Conservation (phyloP, 2,113 vertebrate species). For the Sturnus vulgaris region DNA sequence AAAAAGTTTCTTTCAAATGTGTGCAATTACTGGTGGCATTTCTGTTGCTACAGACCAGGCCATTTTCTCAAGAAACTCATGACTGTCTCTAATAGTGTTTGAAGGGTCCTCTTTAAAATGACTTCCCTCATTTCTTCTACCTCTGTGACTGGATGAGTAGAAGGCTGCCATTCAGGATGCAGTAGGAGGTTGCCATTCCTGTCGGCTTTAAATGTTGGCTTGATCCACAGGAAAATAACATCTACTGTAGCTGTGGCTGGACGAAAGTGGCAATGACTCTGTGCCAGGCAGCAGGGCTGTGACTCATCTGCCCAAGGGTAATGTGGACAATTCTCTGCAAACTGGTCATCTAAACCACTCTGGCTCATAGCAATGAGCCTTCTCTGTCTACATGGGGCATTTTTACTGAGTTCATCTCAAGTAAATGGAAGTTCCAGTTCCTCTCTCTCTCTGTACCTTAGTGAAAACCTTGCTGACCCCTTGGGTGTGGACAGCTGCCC, state of each 20-base stretch:
- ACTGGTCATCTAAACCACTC: neutral
- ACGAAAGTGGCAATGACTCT: neutral
- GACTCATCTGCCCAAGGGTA: neutral
- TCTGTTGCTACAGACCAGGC: neutral
- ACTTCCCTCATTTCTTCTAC: neutral
- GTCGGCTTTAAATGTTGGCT: neutral
- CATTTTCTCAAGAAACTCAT: neutral
- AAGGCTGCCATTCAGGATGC: neutral
- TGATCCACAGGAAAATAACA: neutral
- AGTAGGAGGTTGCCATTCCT: neutral
- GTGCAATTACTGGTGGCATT: neutral
- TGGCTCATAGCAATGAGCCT: neutral
- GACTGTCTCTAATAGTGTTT: neutral
- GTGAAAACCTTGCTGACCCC: neutral
- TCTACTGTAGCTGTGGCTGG: neutral
- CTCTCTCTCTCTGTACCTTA: accelerated
- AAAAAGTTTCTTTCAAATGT: neutral
- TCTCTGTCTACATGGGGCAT: neutral
- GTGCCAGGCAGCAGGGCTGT: neutral
- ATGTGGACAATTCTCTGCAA: neutral
- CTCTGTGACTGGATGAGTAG: neutral
- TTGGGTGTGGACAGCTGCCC: neutral
- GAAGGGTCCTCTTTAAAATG: neutral
- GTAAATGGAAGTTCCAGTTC: neutral
- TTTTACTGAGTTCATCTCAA: neutral